phyloP scores from a whole-genome alignment of 2,113 vertebrate genomes.

The Lepisosteus oculatus region DNA sequence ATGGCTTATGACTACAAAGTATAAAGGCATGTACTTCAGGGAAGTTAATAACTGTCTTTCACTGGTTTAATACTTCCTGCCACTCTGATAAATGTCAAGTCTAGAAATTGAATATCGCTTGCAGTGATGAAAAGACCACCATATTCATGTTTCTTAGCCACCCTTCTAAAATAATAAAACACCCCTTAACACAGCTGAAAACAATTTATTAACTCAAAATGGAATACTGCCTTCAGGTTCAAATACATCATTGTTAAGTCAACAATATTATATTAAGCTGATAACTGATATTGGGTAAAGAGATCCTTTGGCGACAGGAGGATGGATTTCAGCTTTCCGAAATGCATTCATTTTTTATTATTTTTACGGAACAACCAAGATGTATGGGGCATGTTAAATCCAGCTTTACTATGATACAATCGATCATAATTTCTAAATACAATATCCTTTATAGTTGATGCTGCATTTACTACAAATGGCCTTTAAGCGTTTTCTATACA shows the following conservation, averaged over 20 bases:
- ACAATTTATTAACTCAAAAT: conserved; percentile 89
- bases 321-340: conserved; percentile 80
- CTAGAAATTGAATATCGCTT: conserved; percentile 85
- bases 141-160: conserved; percentile 73
- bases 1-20: conserved; percentile 68
- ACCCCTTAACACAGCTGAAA: conserved; percentile 71
- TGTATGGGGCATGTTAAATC: conserved; percentile 73
- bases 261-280: conserved; percentile 95
- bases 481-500: conserved; percentile 34
- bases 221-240: conserved; percentile 79
- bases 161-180: conserved; percentile 82
- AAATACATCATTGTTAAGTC: conserved; percentile 96
- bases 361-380: conserved; percentile 67
- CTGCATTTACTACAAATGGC: conserved; percentile 40
- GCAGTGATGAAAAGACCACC: conserved; percentile 81
- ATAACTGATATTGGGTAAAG: conserved; percentile 81
- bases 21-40: conserved; percentile 70
- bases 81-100: conserved; percentile 83
- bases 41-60: conserved; percentile 89
- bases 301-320: conserved; percentile 80
- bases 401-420: conserved; percentile 67
- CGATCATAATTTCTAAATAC: conserved; percentile 62
- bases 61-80: conserved; percentile 87
- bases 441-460: conserved; percentile 37
- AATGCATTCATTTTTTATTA: conserved; percentile 77